Evolutionary conservation across 2,888 invertebrate species (phyloP).

Genomic region (Neocrepidodera transversa): DNA sequence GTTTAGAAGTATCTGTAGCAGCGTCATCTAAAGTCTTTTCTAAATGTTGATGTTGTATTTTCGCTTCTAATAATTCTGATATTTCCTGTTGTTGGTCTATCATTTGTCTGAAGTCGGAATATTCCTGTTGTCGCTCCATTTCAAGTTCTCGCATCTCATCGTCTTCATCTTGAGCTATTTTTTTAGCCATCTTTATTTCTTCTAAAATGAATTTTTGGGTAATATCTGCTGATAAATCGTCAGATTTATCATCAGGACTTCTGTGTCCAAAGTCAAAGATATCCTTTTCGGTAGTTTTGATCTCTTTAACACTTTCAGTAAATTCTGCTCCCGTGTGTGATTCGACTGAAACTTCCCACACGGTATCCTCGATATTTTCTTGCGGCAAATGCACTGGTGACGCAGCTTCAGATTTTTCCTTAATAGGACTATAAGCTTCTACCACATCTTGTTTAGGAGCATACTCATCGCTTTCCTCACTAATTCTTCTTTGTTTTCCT

Average conservation of each 20-base stretch:
- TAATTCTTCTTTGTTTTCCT: constrained; percentile 58
- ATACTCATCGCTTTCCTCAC: constrained; percentile 58
- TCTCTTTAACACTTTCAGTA: constrained; percentile 53
- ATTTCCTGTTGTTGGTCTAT: constrained; percentile 41
- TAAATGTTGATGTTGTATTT: constrained; percentile 32
- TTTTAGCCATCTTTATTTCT: constrained; percentile 33
- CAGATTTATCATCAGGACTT: constrained; percentile 13
- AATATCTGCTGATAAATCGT: constrained; percentile 32
- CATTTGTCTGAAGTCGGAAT: constrained; percentile 26
- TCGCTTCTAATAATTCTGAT: constrained; percentile 40
- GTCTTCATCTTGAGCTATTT: constrained; percentile 31
- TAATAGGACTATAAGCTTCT: constrained; percentile 17
- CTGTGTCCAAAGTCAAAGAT: background rate
- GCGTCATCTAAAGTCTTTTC: constrained; percentile 20
- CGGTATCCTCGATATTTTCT: constrained; percentile 62
- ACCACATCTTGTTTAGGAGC: constrained; percentile 30
- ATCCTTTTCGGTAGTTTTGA: constrained; percentile 18
- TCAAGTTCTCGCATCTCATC: constrained; percentile 25
- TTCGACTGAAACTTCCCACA: constrained; percentile 64
- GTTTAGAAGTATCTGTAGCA: constrained; percentile 17
- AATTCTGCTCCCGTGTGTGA: constrained; percentile 53
- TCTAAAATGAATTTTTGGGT: constrained; percentile 37
- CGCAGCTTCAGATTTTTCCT: constrained; percentile 40
- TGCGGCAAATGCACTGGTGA: constrained; percentile 59
- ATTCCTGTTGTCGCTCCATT: constrained; percentile 12